Conservation (phyloP, 2,888 invertebrate species). For the Lasioglossum calceatum region DNA sequence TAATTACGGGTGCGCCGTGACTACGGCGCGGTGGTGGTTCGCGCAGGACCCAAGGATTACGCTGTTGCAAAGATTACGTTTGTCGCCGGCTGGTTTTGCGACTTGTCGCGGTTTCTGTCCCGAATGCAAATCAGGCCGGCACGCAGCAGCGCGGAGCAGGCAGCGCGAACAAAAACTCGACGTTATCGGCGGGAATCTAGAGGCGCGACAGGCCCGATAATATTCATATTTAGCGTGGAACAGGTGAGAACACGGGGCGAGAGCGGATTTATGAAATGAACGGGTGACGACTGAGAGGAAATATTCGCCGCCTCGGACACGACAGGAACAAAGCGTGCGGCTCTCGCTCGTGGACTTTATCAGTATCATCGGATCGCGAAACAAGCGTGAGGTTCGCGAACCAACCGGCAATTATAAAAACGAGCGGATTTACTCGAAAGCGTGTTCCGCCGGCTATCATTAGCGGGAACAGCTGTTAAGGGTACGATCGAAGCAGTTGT, state of each 20-base stretch:
- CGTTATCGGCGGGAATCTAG: constrained; percentile 42
- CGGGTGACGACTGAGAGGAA: constrained; percentile 35
- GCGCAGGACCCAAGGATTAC: constrained; percentile 3
- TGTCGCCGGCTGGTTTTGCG: constrained; percentile 29
- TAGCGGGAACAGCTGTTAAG: constrained; percentile 41
- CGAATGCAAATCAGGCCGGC: constrained; percentile 57
- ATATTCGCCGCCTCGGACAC: neutral
- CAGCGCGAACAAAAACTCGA: constrained; percentile 40
- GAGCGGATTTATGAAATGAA: constrained; percentile 41
- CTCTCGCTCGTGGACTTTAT: constrained; percentile 16
- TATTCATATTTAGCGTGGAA: constrained; percentile 31
- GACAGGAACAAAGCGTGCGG: constrained; percentile 21
- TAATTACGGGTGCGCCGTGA: constrained; percentile 38
- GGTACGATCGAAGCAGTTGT: constrained; percentile 2
- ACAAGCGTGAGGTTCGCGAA: constrained; percentile 25
- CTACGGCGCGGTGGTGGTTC: neutral
- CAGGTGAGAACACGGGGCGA: constrained; percentile 49
- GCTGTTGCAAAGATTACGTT: neutral
- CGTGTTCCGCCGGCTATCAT: constrained; percentile 26
- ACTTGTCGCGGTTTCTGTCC: constrained; percentile 55
- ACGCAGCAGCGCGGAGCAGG: neutral
- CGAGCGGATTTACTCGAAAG: constrained; percentile 34
- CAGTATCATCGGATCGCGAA: constrained; percentile 34
- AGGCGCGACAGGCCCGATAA: constrained; percentile 2
- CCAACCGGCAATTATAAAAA: constrained; percentile 42